These are phyloP conservation scores for Steinernema carpocapsae DNA, from an alignment of 2,888 invertebrate species.

Conservation along the genomic window DNA sequence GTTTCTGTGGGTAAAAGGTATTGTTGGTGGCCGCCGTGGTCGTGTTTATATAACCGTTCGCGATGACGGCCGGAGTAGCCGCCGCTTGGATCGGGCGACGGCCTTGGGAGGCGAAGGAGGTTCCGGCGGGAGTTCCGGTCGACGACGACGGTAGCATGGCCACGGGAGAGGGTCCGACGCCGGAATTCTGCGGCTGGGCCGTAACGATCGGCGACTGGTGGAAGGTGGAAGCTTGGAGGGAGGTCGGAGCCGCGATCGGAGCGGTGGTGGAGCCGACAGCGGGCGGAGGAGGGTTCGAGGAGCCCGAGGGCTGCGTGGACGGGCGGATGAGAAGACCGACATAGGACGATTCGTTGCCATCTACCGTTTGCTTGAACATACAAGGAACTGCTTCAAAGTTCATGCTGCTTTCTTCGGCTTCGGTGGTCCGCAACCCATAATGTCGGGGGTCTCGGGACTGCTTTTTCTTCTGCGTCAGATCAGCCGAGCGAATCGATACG, in stretches of 20 bases:
- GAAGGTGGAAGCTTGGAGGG: background rate
- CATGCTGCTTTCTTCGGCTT: conserved; percentile 46
- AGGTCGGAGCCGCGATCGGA: background rate
- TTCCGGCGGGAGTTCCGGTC: background rate
- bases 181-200: background rate
- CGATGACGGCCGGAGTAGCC: background rate
- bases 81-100: background rate
- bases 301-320: background rate
- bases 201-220: background rate
- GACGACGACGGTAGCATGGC: background rate
- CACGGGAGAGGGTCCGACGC: too few species aligned
- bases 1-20: conserved; percentile 2
- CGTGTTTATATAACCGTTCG: conserved; percentile 5
- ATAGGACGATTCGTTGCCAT: conserved; percentile 45
- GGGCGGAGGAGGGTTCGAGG: background rate
- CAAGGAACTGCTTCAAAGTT: conserved; percentile 54
- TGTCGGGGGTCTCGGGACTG: conserved; percentile 1
- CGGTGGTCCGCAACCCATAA: conserved; percentile 27
- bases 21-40: too few species aligned
- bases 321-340: conserved; percentile 51
- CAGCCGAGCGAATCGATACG: conserved; percentile 22
- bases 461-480: too few species aligned
- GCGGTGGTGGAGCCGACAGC: background rate
- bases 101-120: background rate
- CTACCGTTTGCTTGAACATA: conserved; percentile 51